Percentiles rank a stretch among this genome's conserved stretches.
Evolutionary conservation across 2,113 vertebrate species (phyloP).

Genomic region (Corydoras maculifer): DNA sequence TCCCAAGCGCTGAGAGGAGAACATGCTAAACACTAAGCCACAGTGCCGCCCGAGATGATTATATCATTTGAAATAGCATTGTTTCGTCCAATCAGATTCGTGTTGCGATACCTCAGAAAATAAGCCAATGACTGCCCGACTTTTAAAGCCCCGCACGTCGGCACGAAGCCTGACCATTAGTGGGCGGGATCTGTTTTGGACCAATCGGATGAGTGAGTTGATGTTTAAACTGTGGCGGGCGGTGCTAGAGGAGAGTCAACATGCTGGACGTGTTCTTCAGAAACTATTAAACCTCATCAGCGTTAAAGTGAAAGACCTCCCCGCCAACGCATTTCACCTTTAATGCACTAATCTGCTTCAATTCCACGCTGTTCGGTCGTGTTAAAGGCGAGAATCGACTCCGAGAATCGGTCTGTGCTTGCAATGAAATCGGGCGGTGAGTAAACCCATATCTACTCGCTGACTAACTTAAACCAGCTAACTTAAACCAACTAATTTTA

Average conservation of each 20-base stretch:
- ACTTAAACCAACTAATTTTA: neutral
- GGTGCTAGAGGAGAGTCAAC: constrained; percentile 57
- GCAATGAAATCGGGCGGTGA: constrained; percentile 75
- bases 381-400: neutral
- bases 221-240: constrained; percentile 71
- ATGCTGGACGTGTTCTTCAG: constrained; percentile 38
- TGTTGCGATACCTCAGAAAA: constrained; percentile 36
- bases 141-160: constrained; percentile 47
- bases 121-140: constrained; percentile 38
- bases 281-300: neutral
- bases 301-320: neutral
- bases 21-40: too few relatives aligned
- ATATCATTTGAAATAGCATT: constrained; percentile 61
- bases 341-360: neutral
- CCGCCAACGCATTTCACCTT: neutral
- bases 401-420: constrained; percentile 30
- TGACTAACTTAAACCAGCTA: neutral
- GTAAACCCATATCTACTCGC: constrained; percentile 34
- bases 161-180: rapidly evolving
- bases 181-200: constrained; percentile 21
- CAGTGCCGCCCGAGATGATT: too few relatives aligned
- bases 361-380: neutral
- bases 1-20: too few relatives aligned
- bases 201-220: constrained; percentile 52
- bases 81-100: constrained; percentile 51